Evolutionary conservation across 2,113 vertebrate species (phyloP), one percentile per base, ranked within the genome.

Genomic region (Poecile atricapillus): DNA sequence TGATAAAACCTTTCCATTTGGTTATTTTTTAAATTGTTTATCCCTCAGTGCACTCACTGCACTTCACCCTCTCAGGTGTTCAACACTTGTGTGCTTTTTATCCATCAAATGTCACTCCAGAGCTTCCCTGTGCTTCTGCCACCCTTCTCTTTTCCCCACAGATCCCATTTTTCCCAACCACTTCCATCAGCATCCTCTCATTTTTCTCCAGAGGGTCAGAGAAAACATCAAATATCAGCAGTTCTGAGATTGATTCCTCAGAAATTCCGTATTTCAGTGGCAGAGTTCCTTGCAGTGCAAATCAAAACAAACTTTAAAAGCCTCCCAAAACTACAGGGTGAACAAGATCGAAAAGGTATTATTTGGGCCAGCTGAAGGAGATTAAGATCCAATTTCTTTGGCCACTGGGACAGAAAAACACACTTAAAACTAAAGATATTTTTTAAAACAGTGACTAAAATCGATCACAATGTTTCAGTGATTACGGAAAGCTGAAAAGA

Each of bases 261-360:
- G 83, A 95, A 94, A 95, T 81, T 90, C 92, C 5, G 0, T 15
- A 59, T 70, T 58, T 86, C 83, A 88, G 85, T 13, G 21, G 49
- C 50, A 31, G 84, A 87, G 56, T 23, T 87, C 52, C 90, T 95
- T 2, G 4, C 90, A 69, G 82, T 20, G 46, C 55, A 88, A 95
- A 97, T 92, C 85, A 93, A 92, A 97, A 97, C 88, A 93, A 92
- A 92, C 90, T 95, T 39, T 92, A 83, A 96, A 97, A 97, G 90
- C 59, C 85, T 83, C 53, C 24, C 65, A 79, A 76, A 91, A 65
- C 58, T n/a, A 80, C 63, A 20, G 12, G 35, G 77, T 56, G 92
- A 95, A 85, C 92, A 83, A 77, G 80, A 67, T 27, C 58, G 94
- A 17, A 94, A 88, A 90, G 83, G 55, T 35, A 49, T 90, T 59